Conservation (phyloP, 2,113 vertebrate genomes). For the Caranx melampygus region DNA sequence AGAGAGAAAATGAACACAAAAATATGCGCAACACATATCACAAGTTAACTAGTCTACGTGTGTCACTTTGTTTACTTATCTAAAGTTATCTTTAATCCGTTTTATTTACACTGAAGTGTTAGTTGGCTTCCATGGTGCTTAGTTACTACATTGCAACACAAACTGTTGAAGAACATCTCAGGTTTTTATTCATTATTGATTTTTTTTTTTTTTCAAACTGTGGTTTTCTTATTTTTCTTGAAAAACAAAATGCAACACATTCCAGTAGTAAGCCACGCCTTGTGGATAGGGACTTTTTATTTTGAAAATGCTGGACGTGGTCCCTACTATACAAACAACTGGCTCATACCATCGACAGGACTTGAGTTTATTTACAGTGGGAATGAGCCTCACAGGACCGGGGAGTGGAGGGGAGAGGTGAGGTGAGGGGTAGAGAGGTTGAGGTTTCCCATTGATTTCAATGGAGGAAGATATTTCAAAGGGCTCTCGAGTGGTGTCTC, state of each 20-base stretch:
- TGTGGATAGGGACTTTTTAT: slow-evolving; percentile 75
- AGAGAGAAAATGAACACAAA: slow-evolving; percentile 85
- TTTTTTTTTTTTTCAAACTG: slow-evolving; percentile 57
- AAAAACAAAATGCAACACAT: slow-evolving; percentile 87
- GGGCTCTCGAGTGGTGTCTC: slow-evolving; percentile 56
- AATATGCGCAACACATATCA: slow-evolving; percentile 86
- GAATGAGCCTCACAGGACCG: slow-evolving; percentile 53
- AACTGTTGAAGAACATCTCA: slow-evolving; percentile 80
- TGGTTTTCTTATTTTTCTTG: slow-evolving; percentile 79
- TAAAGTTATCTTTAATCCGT: slow-evolving; percentile 83
- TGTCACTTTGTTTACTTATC: slow-evolving; percentile 82
- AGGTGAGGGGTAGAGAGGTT: slow-evolving; percentile 50
- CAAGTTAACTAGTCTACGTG: slow-evolving; percentile 86
- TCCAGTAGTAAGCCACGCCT: slow-evolving; percentile 85
- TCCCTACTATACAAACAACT: slow-evolving; percentile 79
- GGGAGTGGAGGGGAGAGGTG: slow-evolving; percentile 42
- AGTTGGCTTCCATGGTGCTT: slow-evolving; percentile 85
- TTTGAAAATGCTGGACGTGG: slow-evolving; percentile 74
- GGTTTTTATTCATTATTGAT: slow-evolving; percentile 61
- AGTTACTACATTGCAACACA: slow-evolving; percentile 86
- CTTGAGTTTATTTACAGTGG: slow-evolving; percentile 83
- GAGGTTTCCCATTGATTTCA: slow-evolving; percentile 56
- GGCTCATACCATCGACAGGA: slow-evolving; percentile 79
- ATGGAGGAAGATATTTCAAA: slow-evolving; percentile 35
- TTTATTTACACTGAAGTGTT: slow-evolving; percentile 86